Evolutionary conservation across 2,888 invertebrate species (phyloP).

Genomic region (Acanthosepion pharaonis): DNA sequence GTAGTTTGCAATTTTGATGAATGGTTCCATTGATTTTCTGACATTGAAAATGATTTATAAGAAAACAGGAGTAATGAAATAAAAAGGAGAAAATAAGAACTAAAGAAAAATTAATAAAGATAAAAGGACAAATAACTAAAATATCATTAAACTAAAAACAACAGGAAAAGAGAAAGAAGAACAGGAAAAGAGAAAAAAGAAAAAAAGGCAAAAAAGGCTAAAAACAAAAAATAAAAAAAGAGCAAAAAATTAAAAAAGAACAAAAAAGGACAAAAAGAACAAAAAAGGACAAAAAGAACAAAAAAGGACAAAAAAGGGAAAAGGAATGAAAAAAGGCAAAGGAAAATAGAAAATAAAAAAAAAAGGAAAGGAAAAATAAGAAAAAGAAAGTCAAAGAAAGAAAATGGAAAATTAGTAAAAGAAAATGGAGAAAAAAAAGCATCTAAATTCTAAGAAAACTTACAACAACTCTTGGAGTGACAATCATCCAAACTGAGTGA

Average conservation of each 20-base stretch:
- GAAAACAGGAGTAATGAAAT: background rate
- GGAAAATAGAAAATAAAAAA: background rate
- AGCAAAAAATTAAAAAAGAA: background rate
- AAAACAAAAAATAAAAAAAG: background rate
- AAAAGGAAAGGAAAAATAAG: background rate
- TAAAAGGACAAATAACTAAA: too few relatives aligned
- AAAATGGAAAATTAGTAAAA: background rate
- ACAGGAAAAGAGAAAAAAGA: background rate
- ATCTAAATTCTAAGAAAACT: slow-evolving; percentile 46
- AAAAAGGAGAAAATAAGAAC: background rate
- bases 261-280: background rate
- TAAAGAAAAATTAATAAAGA: background rate
- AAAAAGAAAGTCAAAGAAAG: background rate
- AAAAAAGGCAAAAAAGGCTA: background rate
- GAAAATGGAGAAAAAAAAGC: background rate
- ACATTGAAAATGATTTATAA: background rate
- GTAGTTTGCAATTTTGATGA: too few relatives aligned
- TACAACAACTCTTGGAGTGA: slow-evolving; percentile 89
- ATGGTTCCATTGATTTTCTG: too few relatives aligned
- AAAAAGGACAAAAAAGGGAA: background rate
- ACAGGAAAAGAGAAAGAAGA: background rate
- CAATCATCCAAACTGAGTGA: slow-evolving; percentile 87
- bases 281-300: background rate
- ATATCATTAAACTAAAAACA: background rate
- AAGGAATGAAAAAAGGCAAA: background rate